A percentile compares a stretch with the other conserved stretches of the same genome.
Evolutionary conservation across 2,113 vertebrate species (phyloP).

Genomic region (Ctenomys sociabilis): DNA sequence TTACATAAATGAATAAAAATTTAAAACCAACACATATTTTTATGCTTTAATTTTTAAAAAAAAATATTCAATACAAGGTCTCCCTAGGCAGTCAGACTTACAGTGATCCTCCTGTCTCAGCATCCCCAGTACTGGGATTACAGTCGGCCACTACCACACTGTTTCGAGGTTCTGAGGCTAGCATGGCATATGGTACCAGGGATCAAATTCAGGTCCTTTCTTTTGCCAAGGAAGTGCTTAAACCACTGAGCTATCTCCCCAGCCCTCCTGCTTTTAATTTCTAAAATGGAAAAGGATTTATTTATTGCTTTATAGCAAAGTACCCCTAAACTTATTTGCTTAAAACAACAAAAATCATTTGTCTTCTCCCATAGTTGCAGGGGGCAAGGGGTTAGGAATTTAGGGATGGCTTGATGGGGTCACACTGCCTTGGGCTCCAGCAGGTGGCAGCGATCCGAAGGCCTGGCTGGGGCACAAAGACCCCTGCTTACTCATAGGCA

Average conservation of each 20-base stretch:
- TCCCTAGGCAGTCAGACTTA: no score
- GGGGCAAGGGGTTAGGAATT: background rate
- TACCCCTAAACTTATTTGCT: background rate
- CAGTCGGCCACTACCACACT: no score
- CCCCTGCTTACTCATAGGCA: background rate
- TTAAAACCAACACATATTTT: background rate
- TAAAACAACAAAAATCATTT: background rate
- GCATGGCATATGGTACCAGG: no score
- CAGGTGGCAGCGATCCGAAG: background rate
- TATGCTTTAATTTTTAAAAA: background rate
- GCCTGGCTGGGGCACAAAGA: background rate
- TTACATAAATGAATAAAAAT: constrained; percentile 12
- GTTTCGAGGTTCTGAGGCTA: no score
- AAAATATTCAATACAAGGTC: no score
- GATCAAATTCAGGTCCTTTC: no score
- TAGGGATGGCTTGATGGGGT: background rate
- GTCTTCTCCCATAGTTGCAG: background rate
- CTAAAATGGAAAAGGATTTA: constrained; percentile 17
- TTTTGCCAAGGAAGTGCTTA: no score
- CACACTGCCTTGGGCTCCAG: background rate
- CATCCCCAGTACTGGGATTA: no score
- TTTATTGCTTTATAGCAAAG: background rate
- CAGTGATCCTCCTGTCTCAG: no score
- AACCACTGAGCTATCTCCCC: no score
- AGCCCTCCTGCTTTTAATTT: background rate